Evolutionary conservation across 2,888 invertebrate genomes (phyloP), one percentile per base, ranked within the genome.

Genomic region (Mayetiola destructor): DNA sequence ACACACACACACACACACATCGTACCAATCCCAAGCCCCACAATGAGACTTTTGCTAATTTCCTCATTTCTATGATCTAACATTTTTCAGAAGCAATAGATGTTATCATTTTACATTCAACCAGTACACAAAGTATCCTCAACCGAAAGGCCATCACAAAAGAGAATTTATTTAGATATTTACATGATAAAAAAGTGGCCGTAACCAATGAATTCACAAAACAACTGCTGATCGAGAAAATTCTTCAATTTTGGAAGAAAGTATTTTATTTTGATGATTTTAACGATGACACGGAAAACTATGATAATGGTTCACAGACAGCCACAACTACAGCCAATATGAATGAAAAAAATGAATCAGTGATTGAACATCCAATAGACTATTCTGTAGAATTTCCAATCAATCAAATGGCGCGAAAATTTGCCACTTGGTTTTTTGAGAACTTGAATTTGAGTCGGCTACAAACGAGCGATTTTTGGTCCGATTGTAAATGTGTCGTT

Each of bases 351-450:
- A 32, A 57, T 21, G 4, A 18, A 8, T 30, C 20, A 23, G 12
- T 57, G 2, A 42, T 48, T 20, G 16, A 56, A 14, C 2, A 27
- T 21, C 30, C 56, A n/a, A 8, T 59, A 42, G 60, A 62, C 23
- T 29, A 53, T 40, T 32, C 56, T 52, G 60, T 59, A 20, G 48
- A 59, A 2, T 66, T 66, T 60, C 69, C 70, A 29, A 69, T 77
- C 42, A 66, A 75, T 62, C 60, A 71, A 32, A 66, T 81, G 62
- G 77, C 79, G 0, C 64, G 72, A n/a, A 71, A 78, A 61, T 81
- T 81, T 66, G 63, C 73, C 0, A 71, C 74, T 59, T 81, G 81
- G 81, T 81, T 77, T 65, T 81, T 77, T 59, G 64, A 67, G 56
- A 63, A 69, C 63, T 66, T 70, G 64, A 67, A 76, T 62, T 64